Conservation (phyloP, 2,113 vertebrate species). For the Natator depressus region DNA sequence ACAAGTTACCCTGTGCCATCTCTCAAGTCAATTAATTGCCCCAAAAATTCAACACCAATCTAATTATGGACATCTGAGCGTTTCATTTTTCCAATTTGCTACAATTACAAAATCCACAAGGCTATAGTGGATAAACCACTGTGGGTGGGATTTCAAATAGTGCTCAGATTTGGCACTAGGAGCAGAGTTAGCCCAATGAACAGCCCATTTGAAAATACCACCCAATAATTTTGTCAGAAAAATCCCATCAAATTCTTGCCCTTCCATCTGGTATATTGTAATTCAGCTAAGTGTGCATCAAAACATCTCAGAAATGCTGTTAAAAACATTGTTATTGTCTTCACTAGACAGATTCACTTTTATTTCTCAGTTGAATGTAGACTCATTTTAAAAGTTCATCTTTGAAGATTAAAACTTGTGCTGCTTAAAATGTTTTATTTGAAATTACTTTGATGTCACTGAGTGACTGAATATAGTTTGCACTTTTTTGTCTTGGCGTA, state of each 20-base stretch:
- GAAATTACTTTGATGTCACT: slow-evolving; percentile 2
- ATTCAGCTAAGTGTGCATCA: slow-evolving; percentile 36
- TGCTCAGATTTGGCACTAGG: neutral
- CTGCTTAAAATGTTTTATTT: slow-evolving; percentile 3
- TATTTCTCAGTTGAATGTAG: slow-evolving; percentile 46
- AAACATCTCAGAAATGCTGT: slow-evolving; percentile 11
- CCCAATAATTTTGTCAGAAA: neutral
- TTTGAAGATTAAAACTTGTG: slow-evolving; percentile 12
- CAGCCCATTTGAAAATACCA: neutral
- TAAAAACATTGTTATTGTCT: slow-evolving; percentile 21
- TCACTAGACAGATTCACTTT: slow-evolving; percentile 24
- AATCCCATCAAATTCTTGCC: slow-evolving; percentile 26
- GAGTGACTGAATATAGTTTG: neutral
- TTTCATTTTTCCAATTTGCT: neutral
- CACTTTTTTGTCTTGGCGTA: neutral
- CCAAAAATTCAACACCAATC: neutral
- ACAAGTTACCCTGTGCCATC: neutral
- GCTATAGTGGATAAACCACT: neutral
- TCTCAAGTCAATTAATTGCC: neutral
- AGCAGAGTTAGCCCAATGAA: neutral
- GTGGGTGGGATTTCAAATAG: neutral
- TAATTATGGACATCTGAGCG: neutral
- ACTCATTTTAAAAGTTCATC: slow-evolving; percentile 16
- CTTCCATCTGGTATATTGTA: slow-evolving; percentile 39
- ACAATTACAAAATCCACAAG: neutral